Evolutionary conservation across 2,888 invertebrate species (phyloP), one percentile per base, ranked within the genome.

Genomic region (Epiblema foenella): DNA sequence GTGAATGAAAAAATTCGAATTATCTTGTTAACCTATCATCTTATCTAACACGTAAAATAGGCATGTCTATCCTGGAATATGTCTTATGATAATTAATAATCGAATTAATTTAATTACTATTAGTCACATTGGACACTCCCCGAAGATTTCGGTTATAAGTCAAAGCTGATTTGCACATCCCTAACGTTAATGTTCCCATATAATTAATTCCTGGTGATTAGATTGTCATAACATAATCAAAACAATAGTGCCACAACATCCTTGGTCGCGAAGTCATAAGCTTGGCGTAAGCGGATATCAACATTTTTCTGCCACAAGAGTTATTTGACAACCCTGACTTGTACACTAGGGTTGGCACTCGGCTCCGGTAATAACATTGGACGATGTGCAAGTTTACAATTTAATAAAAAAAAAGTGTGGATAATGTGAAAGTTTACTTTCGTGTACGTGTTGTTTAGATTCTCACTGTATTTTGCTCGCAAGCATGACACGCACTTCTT

Each of bases 151-250:
- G 33, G 15, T 62, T 62, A 33, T 51, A 18, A 39, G 29, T 29
- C 11, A 29, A 18, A 33, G 33, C 42, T 52, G 51, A 70, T 70
- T 59, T 59, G 52, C 69, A 54, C 46, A 20, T 54, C 20, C 29
- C 33, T 12, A 52, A 20, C 63, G 52, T 37, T 62, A 52, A 24
- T 64, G 37, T 39, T 46, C n/a, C 46, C 1, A 39, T 39, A 39
- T 64, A 54, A 39, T 64, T 64, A 64, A 54, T 64, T 52, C 24
- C 46, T 5, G 11, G 3, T 17, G 11, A 24, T 20, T 39, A n/a
- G 51, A 42, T 17, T 54, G 24, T 9, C 39, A 42, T 42, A 42
- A 24, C 24, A 49, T 62, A 17, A 60, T 51, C 8, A 29, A 9
- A 49, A 1, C 17, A 46, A 29, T 46, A 46, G 8, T 33, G 33